Conservation (phyloP, 64 coral and sea anemone genomes). For the Cladopsammia gracilis region DNA sequence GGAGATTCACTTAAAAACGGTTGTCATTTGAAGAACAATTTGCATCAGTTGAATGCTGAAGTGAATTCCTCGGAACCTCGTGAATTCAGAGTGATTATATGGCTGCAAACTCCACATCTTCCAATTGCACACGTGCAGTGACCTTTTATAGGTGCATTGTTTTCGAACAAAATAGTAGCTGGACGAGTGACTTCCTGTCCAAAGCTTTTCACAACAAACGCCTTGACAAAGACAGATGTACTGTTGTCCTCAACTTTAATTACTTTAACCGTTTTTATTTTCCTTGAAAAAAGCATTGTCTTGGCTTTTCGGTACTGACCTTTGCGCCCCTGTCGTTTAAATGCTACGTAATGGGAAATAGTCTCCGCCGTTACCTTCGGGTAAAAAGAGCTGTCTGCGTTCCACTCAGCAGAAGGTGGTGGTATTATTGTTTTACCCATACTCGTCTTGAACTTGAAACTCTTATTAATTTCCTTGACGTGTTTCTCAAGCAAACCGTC, state of each 20-base stretch:
- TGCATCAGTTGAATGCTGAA: too few relatives aligned
- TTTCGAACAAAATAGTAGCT: conserved; percentile 16
- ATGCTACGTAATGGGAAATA: neutral
- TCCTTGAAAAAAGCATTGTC: conserved; percentile 24
- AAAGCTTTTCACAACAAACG: conserved; percentile 17
- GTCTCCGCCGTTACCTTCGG: neutral
- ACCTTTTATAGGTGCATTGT: conserved; percentile 13
- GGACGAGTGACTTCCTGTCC: conserved; percentile 21
- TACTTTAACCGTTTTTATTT: conserved; percentile 34
- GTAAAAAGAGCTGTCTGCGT: conserved; percentile 14
- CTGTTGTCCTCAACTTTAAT: conserved; percentile 6
- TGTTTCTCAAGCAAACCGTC: neutral
- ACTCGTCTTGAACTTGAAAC: conserved; percentile 6
- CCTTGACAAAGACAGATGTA: conserved; percentile 3
- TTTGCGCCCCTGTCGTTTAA: conserved; percentile 31
- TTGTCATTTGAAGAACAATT: neutral
- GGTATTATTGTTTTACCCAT: neutral
- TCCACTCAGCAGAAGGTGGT: conserved; percentile 12
- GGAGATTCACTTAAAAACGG: too few relatives aligned
- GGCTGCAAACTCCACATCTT: conserved; percentile 57
- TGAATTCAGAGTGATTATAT: conserved; percentile 17
- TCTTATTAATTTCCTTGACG: neutral
- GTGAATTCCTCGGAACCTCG: too few relatives aligned
- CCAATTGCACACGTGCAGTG: conserved; percentile 57
- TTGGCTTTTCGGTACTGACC: conserved; percentile 51